Evolutionary conservation across 2,888 invertebrate species (phyloP), one percentile per base, ranked within the genome.

Genomic region (Aleiodes testaceus): DNA sequence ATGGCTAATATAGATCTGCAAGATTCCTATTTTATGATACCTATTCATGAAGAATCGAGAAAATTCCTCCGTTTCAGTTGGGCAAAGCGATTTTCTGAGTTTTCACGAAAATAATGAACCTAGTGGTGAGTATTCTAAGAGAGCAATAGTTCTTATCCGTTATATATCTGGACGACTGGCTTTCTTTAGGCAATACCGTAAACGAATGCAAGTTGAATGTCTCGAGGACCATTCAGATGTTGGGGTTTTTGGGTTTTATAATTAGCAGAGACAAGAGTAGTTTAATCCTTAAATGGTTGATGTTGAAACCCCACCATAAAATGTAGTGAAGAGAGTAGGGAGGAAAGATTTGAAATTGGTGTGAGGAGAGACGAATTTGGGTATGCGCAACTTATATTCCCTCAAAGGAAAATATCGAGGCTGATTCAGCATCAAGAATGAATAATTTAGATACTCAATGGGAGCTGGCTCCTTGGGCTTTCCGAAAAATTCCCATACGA

Each of bases 51-150:
- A n/a, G n/a, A 65, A 1, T 26, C n/a, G 3, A 74, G 70, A 55
- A 80, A 79, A 71, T 78, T 69, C 67, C 69, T 80, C 9, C 59
- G 76, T 18, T 80, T 79, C 66, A 5, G 16, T n/a, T 80, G 75
- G 66, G 12, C 70, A 6, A 64, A 53, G 6, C 66, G 6, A 18
- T 9, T 75, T 1, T 64, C 7, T 12, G 45, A 64, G 12, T 64
- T 64, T 22, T 80, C 36, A 78, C 80, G 1, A 80, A 79, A 71
- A 5, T 64, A 1, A 42, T 79, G 20, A 66, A 52, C 12, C 50
- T 42, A 42, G 44, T 66, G 2, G 26, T 53, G 5, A 14, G 53
- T n/a, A 4, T 6, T 22, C 26, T 53, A 12, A 22, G 53, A 2
- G 9, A 22, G 12, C 16, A 14, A 20, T 9, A 44, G 1, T 20